Evolutionary conservation across 92 coral and sea anemone genomes (phyloP).

Genomic region (Porites cylindrica): DNA sequence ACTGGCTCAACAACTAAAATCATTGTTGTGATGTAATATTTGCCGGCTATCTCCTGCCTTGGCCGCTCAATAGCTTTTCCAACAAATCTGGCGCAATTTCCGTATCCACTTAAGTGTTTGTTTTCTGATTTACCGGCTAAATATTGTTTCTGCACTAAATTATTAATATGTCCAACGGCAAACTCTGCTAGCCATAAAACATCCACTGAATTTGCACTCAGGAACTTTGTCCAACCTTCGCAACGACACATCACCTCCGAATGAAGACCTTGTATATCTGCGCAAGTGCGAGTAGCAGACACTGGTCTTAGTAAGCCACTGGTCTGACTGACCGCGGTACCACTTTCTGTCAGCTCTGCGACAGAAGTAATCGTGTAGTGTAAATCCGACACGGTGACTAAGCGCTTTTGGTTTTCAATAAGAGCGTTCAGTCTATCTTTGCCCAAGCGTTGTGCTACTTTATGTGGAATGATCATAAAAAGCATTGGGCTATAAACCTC

Average conservation of each 20-base stretch:
- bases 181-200: slow-evolving; percentile 90
- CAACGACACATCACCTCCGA: slow-evolving; percentile 92
- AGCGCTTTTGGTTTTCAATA: slow-evolving; percentile 78
- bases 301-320: slow-evolving; percentile 80
- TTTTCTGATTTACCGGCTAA: slow-evolving; percentile 14
- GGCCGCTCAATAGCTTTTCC: slow-evolving; percentile 82
- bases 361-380: slow-evolving; percentile 72
- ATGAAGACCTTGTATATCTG: slow-evolving; percentile 76
- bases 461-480: slow-evolving; percentile 89
- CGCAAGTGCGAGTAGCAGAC: slow-evolving; percentile 91
- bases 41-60: slow-evolving; percentile 73
- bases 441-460: slow-evolving; percentile 85
- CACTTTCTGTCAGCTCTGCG: slow-evolving; percentile 21
- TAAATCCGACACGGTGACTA: slow-evolving; percentile 77
- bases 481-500: slow-evolving; percentile 91
- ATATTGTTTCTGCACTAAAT: slow-evolving; percentile 83
- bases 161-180: slow-evolving; percentile 90
- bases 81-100: slow-evolving; percentile 89
- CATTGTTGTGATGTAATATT: slow-evolving; percentile 72
- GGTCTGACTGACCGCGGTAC: slow-evolving; percentile 15
- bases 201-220: slow-evolving; percentile 53
- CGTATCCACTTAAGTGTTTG: slow-evolving; percentile 64
- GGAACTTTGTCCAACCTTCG: slow-evolving; percentile 82
- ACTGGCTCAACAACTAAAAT: slow-evolving; percentile 81
- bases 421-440: slow-evolving; percentile 71